Conservation (phyloP, 2,113 vertebrate species). For the Solea solea region DNA sequence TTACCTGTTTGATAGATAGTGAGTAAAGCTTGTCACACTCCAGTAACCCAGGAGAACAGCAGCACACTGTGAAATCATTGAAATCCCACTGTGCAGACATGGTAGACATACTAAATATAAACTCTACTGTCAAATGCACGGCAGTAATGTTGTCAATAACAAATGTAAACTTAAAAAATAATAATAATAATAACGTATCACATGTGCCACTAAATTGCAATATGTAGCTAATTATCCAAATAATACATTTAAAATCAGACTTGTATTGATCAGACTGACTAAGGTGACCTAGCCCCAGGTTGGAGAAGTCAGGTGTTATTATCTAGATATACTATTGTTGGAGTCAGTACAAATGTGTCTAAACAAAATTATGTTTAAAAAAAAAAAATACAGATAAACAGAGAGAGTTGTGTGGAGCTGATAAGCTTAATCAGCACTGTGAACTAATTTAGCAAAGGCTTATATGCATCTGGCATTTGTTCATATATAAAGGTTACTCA, state of each 20-base stretch:
- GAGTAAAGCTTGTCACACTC: slow-evolving; percentile 40
- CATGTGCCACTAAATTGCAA: neutral
- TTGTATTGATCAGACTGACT: neutral
- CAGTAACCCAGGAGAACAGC: slow-evolving; percentile 15
- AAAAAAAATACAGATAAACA: no score
- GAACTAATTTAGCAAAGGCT: no score
- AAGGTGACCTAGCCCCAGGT: no score
- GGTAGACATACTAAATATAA: neutral
- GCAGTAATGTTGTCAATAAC: neutral
- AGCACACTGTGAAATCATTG: slow-evolving; percentile 10
- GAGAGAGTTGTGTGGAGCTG: no score
- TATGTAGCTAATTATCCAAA: neutral
- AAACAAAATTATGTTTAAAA: neutral
- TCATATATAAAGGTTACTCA: no score
- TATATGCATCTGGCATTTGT: no score
- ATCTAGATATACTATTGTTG: no score
- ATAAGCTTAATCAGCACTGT: no score
- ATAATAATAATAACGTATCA: no score
- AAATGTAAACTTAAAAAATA: neutral
- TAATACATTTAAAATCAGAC: no score
- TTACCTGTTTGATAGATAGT: slow-evolving; percentile 64
- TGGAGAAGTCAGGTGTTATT: no score
- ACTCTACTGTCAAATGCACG: neutral
- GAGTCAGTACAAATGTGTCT: no score
- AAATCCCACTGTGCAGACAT: neutral